Evolutionary conservation across 2,888 invertebrate species (phyloP), one percentile per base, ranked within the genome.

Genomic region (Ormyrus rosae): DNA sequence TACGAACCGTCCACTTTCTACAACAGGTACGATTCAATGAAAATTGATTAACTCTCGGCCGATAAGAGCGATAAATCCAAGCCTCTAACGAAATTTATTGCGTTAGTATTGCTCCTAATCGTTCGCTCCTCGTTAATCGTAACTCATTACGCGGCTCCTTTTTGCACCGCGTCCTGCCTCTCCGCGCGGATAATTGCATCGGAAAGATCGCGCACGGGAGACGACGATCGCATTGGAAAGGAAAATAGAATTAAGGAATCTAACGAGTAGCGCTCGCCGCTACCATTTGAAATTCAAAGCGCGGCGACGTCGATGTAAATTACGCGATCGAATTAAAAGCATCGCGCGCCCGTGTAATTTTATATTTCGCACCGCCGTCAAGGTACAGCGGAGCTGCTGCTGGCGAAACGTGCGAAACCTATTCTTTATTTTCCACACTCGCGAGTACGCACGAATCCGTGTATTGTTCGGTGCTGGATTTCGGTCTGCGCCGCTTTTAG

Each of bases 261-360:
- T 34, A 11, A n/a, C 58, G 48, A 61, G 61, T 55, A n/a, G 10
- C 46, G 10, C 46, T 34, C 60, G n/a, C 56, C 5, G 55, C 7
- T 34, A 56, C 50, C 55, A 64, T 58, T 80, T 80, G 60, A 75
- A 69, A 75, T 80, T 75, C 73, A 69, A 71, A 78, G 67, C 53
- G 48, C 48, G 11, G 64, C 13, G 2, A 13, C 53, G 46, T 56
- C 55, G 46, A 69, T 70, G 75, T 68, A 72, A 70, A 72, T 72
- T 72, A 67, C 53, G 19, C 19, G 72, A 78, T 78, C 53, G 72
- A 65, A 65, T 78, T 78, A 60, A 71, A 67, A 60, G 53, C 72
- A 65, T 67, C 13, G 50, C 34, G 34, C 34, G 34, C 56, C 56
- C 55, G 0, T 63, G 9, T 9, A 50, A 1, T 48, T 6, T 50